These are phyloP conservation scores for Leucoma salicis DNA, from an alignment of 2,888 invertebrate genomes.

Conservation along the genomic window DNA sequence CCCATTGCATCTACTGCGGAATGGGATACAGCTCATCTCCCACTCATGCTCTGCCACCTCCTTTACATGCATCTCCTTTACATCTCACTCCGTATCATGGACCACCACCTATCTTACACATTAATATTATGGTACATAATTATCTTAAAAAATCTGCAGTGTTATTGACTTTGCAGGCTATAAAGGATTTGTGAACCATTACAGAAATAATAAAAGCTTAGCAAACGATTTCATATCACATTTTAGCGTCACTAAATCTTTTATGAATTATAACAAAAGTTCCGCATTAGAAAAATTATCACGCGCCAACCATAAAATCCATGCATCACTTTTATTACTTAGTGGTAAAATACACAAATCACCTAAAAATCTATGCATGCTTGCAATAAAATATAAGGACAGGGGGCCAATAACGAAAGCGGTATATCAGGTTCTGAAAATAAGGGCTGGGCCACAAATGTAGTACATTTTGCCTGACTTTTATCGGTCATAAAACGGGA, in stretches of 20 bases:
- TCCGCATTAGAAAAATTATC: conserved; percentile 66
- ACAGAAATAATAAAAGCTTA: conserved; percentile 30
- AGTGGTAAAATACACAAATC: conserved; percentile 68
- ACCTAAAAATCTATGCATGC: conserved; percentile 72
- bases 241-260: conserved; percentile 41
- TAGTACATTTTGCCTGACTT: conserved; percentile 76
- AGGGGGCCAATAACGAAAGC: conserved; percentile 67
- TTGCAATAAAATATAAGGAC: conserved; percentile 67
- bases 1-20: too few relatives aligned
- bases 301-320: conserved; percentile 64
- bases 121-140: too few relatives aligned
- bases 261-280: conserved; percentile 70
- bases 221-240: conserved; percentile 24
- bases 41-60: too few relatives aligned
- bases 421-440: conserved; percentile 75
- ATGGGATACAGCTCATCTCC: too few relatives aligned
- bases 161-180: not conserved
- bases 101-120: too few relatives aligned
- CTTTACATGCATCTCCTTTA: too few relatives aligned
- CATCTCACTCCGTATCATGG: too few relatives aligned
- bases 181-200: conserved; percentile 16
- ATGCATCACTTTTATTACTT: conserved; percentile 63
- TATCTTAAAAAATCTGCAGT: too few relatives aligned
- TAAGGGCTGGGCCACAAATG: conserved; percentile 76
- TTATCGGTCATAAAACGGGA: conserved; percentile 80